A percentile compares a stretch with the other conserved stretches of the same genome.
phyloP scores from a whole-genome alignment of 1,140 invertebrate species.

The Belonocnema kinseyi region DNA sequence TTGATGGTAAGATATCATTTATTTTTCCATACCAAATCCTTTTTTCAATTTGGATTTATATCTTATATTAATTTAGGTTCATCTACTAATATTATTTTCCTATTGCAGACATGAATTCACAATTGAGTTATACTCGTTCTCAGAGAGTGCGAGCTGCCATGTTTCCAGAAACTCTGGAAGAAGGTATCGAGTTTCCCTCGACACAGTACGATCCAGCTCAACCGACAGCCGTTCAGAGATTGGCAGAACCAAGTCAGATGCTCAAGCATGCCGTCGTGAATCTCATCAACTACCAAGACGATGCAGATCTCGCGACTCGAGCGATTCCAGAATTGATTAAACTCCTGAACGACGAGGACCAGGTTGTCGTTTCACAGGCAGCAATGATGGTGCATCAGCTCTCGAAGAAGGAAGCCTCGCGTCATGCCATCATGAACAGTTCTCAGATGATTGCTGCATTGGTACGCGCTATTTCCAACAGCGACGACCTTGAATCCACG shows the following conservation, averaged over 20 bases:
- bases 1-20: conserved; percentile 83
- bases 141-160: conserved; percentile 97
- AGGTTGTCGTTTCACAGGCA: conserved; percentile 97
- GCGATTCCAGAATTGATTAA: conserved; percentile 99
- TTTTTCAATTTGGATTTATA: too few species aligned
- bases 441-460: conserved; percentile 97
- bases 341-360: conserved; percentile 97
- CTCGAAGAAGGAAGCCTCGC: conserved; percentile 98
- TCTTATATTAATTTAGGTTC: too few species aligned
- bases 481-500: conserved; percentile 96
- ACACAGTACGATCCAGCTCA: conserved; percentile 96
- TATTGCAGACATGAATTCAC: conserved; percentile 92
- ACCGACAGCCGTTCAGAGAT: conserved; percentile 95
- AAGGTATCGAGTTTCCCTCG: conserved; percentile 97
- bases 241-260: conserved; percentile 98
- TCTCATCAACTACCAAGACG: conserved; percentile 99
- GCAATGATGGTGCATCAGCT: conserved; percentile 99
- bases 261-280: conserved; percentile 98
- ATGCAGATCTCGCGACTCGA: conserved; percentile 97
- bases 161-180: conserved; percentile 98
- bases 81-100: background rate
- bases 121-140: conserved; percentile 95
- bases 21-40: too few species aligned
- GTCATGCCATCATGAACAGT: conserved; percentile 99
- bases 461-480: conserved; percentile 95